Evolutionary conservation across 2,113 vertebrate genomes (phyloP), one percentile per base, ranked within the genome.

Genomic region (Rana temporaria): DNA sequence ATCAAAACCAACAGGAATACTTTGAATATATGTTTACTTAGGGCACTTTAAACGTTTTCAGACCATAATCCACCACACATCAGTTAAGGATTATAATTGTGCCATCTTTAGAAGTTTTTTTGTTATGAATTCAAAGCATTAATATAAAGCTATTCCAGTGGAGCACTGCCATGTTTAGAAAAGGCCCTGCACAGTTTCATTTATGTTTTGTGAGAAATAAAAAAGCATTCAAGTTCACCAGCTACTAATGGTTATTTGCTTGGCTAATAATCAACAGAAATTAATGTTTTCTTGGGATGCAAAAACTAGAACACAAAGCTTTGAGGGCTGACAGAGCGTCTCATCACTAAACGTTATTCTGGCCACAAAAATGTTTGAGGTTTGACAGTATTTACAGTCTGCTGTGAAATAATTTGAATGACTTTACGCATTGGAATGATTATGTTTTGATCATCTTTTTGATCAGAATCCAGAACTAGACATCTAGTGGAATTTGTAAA

Each of bases 221-320:
- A 48, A 17, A 65, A 53, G 38, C 20, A 52, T 65, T 30, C 26
- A 34, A 64, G 20, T 38, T 64, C 22, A 65, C 60, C 24, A 30
- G 59, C 74, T 53, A 52, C 74, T 77, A 65, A 77, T 77, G 60
- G 59, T 77, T 77, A 42, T 77, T 60, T 77, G 74, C 60, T 77
- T 77, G 74, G 60, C 74, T 77, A 65, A 77, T 77, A 65, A 53
- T 64, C 60, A 65, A 77, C 64, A 77, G 74, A 65, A 77, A 65
- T 77, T 16, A 77, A 77, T 77, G 59, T 52, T 48, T 48, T 48
- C 20, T 22, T 75, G 56, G 60, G 64, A 77, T 64, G 60, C 38
- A 52, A 65, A 30, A 63, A 48, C 19, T 65, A 77, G 42, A 65
- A 30, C 22, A 53, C 59, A 64, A 65, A 53, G 74, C 34, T 64